Evolutionary conservation across 1,140 invertebrate genomes (phyloP).

Genomic region (Zaprionus ornatus): DNA sequence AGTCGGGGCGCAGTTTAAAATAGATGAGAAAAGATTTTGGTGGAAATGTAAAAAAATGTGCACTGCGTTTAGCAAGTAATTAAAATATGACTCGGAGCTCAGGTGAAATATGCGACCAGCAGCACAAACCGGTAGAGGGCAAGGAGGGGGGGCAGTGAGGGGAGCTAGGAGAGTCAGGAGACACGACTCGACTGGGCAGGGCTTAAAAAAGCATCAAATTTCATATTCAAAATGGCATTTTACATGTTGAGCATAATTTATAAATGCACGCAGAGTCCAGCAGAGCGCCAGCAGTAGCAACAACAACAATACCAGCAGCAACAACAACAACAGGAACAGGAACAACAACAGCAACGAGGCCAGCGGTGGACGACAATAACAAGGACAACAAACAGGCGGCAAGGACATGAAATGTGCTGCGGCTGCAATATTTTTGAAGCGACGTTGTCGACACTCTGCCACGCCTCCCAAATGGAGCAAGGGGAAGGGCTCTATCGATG

Average conservation of each 20-base stretch:
- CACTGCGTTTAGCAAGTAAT: slow-evolving; percentile 76
- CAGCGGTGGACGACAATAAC: slow-evolving; percentile 20
- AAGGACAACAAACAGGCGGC: slow-evolving; percentile 30
- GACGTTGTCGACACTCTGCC: slow-evolving; percentile 74
- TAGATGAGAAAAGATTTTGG: slow-evolving; percentile 57
- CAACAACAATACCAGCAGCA: slow-evolving; percentile 6
- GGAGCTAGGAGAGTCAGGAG: background rate
- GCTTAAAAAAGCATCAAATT: slow-evolving; percentile 84
- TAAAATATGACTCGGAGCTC: slow-evolving; percentile 64
- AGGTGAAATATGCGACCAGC: slow-evolving; percentile 55
- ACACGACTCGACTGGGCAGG: slow-evolving; percentile 31
- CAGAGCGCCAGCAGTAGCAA: slow-evolving; percentile 4
- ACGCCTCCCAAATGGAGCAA: background rate
- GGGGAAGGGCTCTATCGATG: slow-evolving; percentile 51
- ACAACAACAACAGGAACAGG: slow-evolving; percentile 12
- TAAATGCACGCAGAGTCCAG: slow-evolving; percentile 70
- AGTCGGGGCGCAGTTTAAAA: slow-evolving; percentile 17
- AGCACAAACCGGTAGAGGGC: background rate
- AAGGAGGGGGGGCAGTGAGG: background rate
- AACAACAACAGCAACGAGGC: background rate
- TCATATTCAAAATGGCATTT: slow-evolving; percentile 84
- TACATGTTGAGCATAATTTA: slow-evolving; percentile 84
- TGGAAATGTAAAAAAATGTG: slow-evolving; percentile 65
- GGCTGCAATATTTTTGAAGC: slow-evolving; percentile 79
- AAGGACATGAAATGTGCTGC: slow-evolving; percentile 74